Conservation (phyloP, 92 coral and sea anemone genomes). For the Porites rus region DNA sequence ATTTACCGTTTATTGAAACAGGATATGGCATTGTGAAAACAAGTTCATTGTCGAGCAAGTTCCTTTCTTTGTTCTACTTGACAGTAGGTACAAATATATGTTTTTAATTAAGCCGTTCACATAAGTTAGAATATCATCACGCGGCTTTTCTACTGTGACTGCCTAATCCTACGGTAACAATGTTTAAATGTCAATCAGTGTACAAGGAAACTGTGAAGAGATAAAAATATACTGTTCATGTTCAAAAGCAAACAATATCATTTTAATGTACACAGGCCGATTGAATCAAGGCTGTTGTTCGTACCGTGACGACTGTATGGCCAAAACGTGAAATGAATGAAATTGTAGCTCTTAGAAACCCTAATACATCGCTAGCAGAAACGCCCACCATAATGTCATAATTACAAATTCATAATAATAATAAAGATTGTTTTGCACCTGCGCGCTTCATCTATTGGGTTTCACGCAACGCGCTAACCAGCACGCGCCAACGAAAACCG, state of each 20-base stretch:
- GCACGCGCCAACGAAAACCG: not conserved
- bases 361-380: not conserved
- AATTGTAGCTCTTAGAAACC: not conserved
- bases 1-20: too few species aligned
- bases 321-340: not conserved
- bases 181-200: not conserved
- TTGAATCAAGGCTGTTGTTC: too few species aligned
- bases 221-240: too few species aligned
- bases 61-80: too few species aligned
- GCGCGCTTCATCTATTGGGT: conserved; percentile 1
- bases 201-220: not conserved
- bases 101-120: too few species aligned
- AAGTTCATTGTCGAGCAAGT: too few species aligned
- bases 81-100: too few species aligned
- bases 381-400: not conserved
- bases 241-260: too few species aligned
- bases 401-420: not conserved
- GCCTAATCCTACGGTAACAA: not conserved
- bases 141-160: not conserved
- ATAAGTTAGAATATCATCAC: too few species aligned
- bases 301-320: too few species aligned
- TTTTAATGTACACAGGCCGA: too few species aligned
- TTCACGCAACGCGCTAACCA: not conserved
- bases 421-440: conserved; percentile 28
- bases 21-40: too few species aligned